These are phyloP conservation scores for Dicrostonyx torquatus DNA, from an alignment of 2,797 vertebrate species.

Conservation along the genomic window DNA sequence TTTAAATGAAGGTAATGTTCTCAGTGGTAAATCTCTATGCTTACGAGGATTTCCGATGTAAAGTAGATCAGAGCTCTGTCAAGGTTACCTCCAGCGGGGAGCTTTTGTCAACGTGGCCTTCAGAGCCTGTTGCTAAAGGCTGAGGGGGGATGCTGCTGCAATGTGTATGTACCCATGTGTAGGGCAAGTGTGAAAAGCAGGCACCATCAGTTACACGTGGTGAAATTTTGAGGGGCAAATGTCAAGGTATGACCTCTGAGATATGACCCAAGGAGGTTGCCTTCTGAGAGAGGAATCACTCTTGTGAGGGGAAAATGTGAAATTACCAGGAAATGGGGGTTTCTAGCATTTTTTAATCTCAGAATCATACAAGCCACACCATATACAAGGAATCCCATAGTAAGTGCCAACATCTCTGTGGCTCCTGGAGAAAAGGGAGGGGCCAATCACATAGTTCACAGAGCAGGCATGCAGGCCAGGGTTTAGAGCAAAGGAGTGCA, in stretches of 20 bases:
- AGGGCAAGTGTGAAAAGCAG: background rate
- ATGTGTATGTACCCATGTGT: too few relatives aligned
- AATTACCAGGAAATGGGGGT: background rate
- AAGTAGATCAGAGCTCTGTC: background rate
- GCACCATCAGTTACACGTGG: background rate
- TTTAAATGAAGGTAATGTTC: background rate
- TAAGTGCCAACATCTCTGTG: constrained; percentile 19
- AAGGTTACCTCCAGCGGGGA: background rate
- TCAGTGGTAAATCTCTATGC: background rate
- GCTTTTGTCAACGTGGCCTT: background rate
- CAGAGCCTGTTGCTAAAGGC: background rate
- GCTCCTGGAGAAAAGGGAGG: constrained; percentile 69
- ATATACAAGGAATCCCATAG: background rate
- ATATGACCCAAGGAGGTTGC: background rate
- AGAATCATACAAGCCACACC: background rate
- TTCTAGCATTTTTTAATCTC: constrained; percentile 38
- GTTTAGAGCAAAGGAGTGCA: background rate
- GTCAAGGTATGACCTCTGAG: background rate
- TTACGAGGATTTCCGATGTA: background rate
- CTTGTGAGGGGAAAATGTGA: background rate
- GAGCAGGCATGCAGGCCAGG: constrained; percentile 17
- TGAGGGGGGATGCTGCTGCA: background rate
- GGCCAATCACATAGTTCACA: constrained; percentile 52
- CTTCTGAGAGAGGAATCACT: background rate
- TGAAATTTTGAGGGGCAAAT: background rate